Evolutionary conservation across 2,797 vertebrate species (phyloP), one percentile per base, ranked within the genome.

Genomic region (Melanotaenia maccullochi): DNA sequence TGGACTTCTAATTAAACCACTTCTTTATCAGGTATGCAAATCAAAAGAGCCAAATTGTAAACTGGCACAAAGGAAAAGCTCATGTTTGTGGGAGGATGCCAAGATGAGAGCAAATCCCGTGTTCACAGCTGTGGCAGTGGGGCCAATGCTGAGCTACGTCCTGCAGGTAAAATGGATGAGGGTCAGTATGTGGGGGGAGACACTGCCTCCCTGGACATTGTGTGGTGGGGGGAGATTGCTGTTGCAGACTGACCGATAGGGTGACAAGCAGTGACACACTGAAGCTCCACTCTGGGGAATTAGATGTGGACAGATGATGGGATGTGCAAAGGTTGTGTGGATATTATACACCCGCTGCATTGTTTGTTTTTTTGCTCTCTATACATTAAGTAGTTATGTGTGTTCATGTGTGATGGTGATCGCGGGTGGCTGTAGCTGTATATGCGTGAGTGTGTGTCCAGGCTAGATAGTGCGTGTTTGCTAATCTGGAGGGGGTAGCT

Each of bases 181-280:
- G 77, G 77, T 84, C 75, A 75, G 42, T 9, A 63, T 35, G 28
- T 35, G 35, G 47, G 61, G 16, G 44, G 18, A 9, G 35, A 9
- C 20, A 9, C 38, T 86, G 49, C 67, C 61, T 73, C 76, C 54
- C 40, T 79, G 80, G 81, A 83, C 87, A 85, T 83, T 85, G 57
- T 40, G 47, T 51, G 33, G 24, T 51, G 18, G 18, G 86, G 89
- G 79, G 84, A 87, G 87, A 84, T 73, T 81, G 85, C 83, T 84
- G 86, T 90, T 92, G 90, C 84, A 76, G 61, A 87, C 87, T 91
- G 90, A 91, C 89, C 89, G 82, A 90, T 91, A 87, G 49, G 68
- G 82, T 84, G 83, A 89, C 87, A 85, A 79, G 86, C 85, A 77
- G 85, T 84, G 81, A 89, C 85, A 88, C 81, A 83, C 51, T 40